phyloP scores from a whole-genome alignment of 2,888 invertebrate genomes.

The Balanococcus diminutus region DNA sequence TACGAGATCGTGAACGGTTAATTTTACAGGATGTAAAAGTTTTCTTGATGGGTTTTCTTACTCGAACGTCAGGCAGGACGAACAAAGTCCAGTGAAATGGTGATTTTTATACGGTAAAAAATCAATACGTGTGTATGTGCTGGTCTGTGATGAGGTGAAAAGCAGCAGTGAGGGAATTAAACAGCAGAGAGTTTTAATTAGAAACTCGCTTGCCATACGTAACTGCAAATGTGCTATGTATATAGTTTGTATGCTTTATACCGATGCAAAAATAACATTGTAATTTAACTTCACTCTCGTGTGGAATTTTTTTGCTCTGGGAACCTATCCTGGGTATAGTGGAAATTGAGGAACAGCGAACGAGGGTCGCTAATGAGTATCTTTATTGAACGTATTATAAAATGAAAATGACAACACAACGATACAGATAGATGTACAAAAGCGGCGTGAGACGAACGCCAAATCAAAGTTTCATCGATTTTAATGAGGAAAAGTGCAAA shows the following conservation, averaged over 20 bases:
- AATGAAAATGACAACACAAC: slow-evolving; percentile 29
- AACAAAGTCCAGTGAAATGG: too few relatives aligned
- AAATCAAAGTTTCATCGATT: slow-evolving; percentile 36
- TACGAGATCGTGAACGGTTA: too few relatives aligned
- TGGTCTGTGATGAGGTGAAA: too few relatives aligned
- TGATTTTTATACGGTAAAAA: too few relatives aligned
- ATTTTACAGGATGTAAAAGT: too few relatives aligned
- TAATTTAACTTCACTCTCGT: neutral
- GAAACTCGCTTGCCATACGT: neutral
- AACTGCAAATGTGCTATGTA: neutral
- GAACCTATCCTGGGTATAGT: neutral
- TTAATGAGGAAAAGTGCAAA: slow-evolving; percentile 37
- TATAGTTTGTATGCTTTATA: too few relatives aligned
- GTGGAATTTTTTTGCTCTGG: neutral
- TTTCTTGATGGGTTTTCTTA: too few relatives aligned
- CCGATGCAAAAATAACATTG: neutral
- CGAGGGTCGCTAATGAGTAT: slow-evolving; percentile 28
- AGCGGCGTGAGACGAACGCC: neutral
- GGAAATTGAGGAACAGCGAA: neutral
- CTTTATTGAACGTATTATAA: slow-evolving; percentile 37
- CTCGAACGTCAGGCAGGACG: too few relatives aligned
- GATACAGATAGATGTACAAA: neutral
- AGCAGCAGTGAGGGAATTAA: too few relatives aligned
- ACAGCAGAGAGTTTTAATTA: neutral
- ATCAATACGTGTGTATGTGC: too few relatives aligned